phyloP scores from a whole-genome alignment of 2,113 vertebrate species.

The Lycaon pictus region DNA sequence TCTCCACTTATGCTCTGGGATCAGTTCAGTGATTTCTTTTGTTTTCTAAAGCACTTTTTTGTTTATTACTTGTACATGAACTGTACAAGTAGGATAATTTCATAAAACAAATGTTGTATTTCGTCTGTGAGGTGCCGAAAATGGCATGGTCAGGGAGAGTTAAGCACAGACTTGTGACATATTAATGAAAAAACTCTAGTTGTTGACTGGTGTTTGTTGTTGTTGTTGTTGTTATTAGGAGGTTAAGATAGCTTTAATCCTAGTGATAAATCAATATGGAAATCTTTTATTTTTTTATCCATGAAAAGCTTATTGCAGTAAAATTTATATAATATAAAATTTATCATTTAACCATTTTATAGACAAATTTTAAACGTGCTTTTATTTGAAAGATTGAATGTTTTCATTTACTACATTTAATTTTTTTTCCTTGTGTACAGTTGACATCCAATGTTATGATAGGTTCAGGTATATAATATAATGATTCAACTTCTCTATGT shows the following conservation, averaged over 20 bases:
- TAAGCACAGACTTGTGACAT: background rate
- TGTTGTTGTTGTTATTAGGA: background rate
- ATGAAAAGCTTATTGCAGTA: background rate
- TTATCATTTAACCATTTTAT: background rate
- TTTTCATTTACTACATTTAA: background rate
- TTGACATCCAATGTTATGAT: background rate
- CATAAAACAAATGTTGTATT: background rate
- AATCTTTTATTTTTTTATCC: background rate
- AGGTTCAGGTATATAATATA: background rate
- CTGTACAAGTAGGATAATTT: background rate
- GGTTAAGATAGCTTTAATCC: background rate
- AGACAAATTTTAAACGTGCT: background rate
- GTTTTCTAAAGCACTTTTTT: background rate
- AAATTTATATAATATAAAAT: background rate
- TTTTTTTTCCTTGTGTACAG: background rate
- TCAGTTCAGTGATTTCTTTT: background rate
- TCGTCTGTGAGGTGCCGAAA: background rate
- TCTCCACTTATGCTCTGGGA: background rate
- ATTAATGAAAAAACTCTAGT: constrained; percentile 24
- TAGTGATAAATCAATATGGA: background rate
- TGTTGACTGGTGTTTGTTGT: background rate
- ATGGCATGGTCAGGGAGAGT: background rate
- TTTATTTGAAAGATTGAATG: background rate
- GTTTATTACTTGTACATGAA: background rate
- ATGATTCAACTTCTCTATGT: background rate